Conservation (phyloP, 2,113 vertebrate genomes). For the Gallinago undulata region DNA sequence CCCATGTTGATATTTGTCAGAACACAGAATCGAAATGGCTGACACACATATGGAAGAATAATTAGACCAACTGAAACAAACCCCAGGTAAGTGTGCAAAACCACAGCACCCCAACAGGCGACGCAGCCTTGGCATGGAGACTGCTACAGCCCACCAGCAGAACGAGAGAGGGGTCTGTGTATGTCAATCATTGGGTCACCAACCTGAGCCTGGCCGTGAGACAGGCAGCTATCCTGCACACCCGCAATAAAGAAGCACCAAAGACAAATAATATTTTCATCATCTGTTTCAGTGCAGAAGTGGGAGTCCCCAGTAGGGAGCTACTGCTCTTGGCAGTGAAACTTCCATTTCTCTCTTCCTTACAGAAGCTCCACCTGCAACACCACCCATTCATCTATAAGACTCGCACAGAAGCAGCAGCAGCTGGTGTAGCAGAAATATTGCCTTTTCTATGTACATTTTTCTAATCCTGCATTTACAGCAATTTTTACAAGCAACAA, state of each 20-base stretch:
- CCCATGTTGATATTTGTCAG: not conserved
- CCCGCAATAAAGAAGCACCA: not conserved
- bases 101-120: not conserved
- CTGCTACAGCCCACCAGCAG: too few species aligned
- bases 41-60: not conserved
- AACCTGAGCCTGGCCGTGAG: not conserved
- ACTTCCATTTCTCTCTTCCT: not conserved
- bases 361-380: not conserved
- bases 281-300: not conserved
- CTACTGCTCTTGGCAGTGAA: not conserved
- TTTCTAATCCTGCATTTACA: not conserved
- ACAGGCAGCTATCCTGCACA: not conserved
- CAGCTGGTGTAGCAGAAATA: not conserved
- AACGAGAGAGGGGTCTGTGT: not conserved
- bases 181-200: not conserved
- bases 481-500: not conserved
- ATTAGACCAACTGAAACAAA: not conserved
- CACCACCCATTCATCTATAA: not conserved
- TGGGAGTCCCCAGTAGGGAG: not conserved
- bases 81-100: not conserved
- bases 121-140: not conserved
- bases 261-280: not conserved
- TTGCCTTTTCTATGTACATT: fast-evolving
- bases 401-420: not conserved
- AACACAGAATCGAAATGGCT: not conserved